phyloP scores from a whole-genome alignment of 2,113 vertebrate species.

The Osmerus eperlanus region DNA sequence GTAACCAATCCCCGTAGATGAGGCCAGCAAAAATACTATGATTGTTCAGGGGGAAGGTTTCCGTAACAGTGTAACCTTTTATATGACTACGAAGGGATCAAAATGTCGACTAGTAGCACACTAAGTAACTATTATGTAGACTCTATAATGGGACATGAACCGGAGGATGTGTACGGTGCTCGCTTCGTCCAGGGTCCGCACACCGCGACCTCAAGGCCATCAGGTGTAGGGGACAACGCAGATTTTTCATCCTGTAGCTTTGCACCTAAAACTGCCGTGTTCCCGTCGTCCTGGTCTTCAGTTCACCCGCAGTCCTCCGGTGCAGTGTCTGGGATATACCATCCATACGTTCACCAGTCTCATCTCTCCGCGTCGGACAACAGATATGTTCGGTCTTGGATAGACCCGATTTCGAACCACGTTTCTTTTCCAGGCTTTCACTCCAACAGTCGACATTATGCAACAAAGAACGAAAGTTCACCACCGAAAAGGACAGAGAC shows the following conservation, averaged over 20 bases:
- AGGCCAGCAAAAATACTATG: slow-evolving; percentile 97
- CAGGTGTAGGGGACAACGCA: slow-evolving; percentile 86
- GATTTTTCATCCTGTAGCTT: slow-evolving; percentile 96
- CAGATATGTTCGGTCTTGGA: slow-evolving; percentile 94
- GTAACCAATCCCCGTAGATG: slow-evolving; percentile 96
- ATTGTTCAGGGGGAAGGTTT: slow-evolving; percentile 93
- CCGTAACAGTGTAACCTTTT: slow-evolving; percentile 91
- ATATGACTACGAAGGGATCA: slow-evolving; percentile 88
- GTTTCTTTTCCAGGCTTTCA: slow-evolving; percentile 81
- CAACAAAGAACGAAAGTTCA: slow-evolving; percentile 82
- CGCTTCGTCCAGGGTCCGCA: slow-evolving; percentile 88
- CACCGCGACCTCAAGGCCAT: slow-evolving; percentile 83
- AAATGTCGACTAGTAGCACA: slow-evolving; percentile 96
- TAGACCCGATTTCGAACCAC: slow-evolving; percentile 83
- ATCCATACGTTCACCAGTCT: slow-evolving; percentile 87
- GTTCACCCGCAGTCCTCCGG: slow-evolving; percentile 83
- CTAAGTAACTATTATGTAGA: slow-evolving; percentile 98
- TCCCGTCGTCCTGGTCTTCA: slow-evolving; percentile 89
- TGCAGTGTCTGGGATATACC: slow-evolving; percentile 88
- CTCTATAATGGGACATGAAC: slow-evolving; percentile 92
- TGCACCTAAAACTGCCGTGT: slow-evolving; percentile 90
- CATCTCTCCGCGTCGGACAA: slow-evolving; percentile 84
- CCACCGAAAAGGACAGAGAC: slow-evolving; percentile 80
- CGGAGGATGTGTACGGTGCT: slow-evolving; percentile 88
- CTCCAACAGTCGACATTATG: slow-evolving; percentile 79